Conservation (phyloP, 2,888 invertebrate genomes). For the Cerceris ruficornis region DNA sequence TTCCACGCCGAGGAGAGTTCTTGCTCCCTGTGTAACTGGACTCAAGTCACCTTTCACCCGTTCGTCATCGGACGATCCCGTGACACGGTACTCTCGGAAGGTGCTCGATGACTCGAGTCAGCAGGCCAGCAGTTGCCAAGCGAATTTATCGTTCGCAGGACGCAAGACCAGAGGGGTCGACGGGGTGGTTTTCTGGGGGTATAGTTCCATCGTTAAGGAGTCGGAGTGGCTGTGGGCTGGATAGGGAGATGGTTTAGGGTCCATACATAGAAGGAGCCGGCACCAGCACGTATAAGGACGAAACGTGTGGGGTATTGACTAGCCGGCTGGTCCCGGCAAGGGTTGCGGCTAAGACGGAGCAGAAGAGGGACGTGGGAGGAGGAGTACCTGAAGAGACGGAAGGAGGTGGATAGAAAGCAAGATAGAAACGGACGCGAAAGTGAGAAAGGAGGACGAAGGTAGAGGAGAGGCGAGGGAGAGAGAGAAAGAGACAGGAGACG, state of each 20-base stretch:
- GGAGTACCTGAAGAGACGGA: conserved; percentile 56
- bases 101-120: conserved; percentile 67
- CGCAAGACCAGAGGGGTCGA: conserved; percentile 37
- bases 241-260: conserved; percentile 74
- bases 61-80: conserved; percentile 36
- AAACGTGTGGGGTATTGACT: conserved; percentile 80
- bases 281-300: conserved; percentile 72
- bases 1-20: background rate
- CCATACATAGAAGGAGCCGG: conserved; percentile 71
- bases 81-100: conserved; percentile 33
- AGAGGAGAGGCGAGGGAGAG: conserved; percentile 34
- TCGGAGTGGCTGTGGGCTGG: conserved; percentile 66
- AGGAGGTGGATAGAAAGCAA: conserved; percentile 63
- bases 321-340: conserved; percentile 77
- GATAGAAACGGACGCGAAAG: conserved; percentile 71
- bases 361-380: conserved; percentile 49
- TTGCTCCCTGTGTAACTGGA: background rate
- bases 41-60: conserved; percentile 19
- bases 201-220: conserved; percentile 75
- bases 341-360: conserved; percentile 80
- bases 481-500: conserved; percentile 39
- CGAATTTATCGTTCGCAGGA: conserved; percentile 74
- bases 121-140: conserved; percentile 74
- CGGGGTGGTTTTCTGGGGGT: conserved; percentile 51
- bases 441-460: conserved; percentile 52